phyloP scores from a whole-genome alignment of 2,113 vertebrate species.

The Perognathus longimembris region DNA sequence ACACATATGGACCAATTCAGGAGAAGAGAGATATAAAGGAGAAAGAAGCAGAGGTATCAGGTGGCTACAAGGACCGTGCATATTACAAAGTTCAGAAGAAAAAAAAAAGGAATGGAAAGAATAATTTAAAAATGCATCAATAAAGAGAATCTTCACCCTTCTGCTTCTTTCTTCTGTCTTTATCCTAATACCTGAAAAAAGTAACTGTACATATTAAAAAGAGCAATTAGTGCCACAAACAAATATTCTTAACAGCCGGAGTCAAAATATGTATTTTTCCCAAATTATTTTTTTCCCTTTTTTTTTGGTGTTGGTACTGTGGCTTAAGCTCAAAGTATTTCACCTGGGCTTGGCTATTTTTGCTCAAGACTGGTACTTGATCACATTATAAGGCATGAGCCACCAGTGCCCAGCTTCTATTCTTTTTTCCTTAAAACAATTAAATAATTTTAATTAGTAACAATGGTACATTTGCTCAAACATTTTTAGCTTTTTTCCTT shows the following conservation, averaged over 20 bases:
- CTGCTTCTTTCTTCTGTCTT: slow-evolving; percentile 64
- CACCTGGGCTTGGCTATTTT: no score
- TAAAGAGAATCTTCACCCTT: slow-evolving; percentile 29
- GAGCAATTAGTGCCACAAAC: slow-evolving; percentile 45
- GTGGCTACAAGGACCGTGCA: background rate
- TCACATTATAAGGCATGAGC: no score
- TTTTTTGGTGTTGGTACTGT: no score
- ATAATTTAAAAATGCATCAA: slow-evolving; percentile 27
- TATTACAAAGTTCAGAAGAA: background rate
- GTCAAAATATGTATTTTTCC: background rate
- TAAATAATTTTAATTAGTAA: background rate
- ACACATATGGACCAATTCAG: background rate
- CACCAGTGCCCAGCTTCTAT: no score
- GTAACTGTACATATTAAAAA: slow-evolving; percentile 60
- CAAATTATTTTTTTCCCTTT: no score
- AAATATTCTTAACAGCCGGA: slow-evolving; percentile 15
- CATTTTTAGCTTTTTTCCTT: background rate
- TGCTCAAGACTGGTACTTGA: no score
- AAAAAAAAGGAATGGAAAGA: slow-evolving; percentile 22
- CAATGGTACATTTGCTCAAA: no score
- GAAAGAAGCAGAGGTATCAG: slow-evolving; percentile 54
- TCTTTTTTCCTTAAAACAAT: background rate
- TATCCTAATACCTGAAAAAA: slow-evolving; percentile 53
- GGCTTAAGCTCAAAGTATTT: no score
- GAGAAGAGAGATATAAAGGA: slow-evolving; percentile 37